Conservation (phyloP, 2,888 invertebrate genomes). For the Agelastica alni region DNA sequence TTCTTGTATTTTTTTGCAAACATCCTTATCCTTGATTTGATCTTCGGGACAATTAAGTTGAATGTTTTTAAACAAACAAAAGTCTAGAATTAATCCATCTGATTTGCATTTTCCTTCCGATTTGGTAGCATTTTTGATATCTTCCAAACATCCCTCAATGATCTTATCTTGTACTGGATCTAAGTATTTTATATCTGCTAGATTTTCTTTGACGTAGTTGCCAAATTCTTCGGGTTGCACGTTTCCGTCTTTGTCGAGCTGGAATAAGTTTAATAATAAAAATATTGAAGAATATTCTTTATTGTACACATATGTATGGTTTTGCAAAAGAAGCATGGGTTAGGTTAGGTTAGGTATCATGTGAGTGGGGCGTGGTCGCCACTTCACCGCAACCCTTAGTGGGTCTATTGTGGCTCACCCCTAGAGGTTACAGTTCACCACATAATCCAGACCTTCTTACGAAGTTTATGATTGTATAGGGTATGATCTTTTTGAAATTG, state of each 20-base stretch:
- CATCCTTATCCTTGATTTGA: conserved; percentile 51
- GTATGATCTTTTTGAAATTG: no score
- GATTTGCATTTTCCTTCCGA: conserved; percentile 49
- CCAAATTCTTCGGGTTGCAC: conserved; percentile 45
- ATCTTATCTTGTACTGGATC: conserved; percentile 46
- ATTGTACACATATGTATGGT: no score
- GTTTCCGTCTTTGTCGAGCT: conserved; percentile 51
- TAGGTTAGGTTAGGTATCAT: no score
- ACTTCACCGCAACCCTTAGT: no score
- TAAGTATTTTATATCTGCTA: conserved; percentile 49
- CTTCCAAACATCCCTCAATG: conserved; percentile 49
- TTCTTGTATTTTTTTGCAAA: conserved; percentile 50
- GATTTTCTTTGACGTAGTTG: conserved; percentile 43
- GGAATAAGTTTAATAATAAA: no score
- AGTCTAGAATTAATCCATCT: conserved; percentile 47
- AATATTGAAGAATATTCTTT: no score
- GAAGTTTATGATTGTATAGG: no score
- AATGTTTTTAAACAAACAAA: conserved; percentile 54
- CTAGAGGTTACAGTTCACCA: no score
- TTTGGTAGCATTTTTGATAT: conserved; percentile 45
- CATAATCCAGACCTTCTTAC: no score
- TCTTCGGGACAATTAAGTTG: conserved; percentile 54
- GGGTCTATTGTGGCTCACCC: no score
- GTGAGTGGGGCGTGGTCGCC: no score
- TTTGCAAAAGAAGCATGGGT: no score